Base-by-base conservation (phyloP, 2,113 vertebrate species). In the Scomber japonicus region DNA sequence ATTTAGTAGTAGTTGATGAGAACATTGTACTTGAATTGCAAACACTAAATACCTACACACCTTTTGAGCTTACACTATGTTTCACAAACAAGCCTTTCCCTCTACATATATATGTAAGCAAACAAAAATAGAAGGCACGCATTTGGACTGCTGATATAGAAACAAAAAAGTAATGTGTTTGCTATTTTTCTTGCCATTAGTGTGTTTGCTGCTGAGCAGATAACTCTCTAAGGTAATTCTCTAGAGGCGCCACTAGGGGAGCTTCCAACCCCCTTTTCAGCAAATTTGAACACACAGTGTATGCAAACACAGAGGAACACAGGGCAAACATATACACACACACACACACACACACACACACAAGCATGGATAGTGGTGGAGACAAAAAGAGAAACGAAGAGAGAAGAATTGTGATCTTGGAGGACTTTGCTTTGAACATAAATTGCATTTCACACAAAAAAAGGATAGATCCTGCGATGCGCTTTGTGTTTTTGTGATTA, bases 211-310 rank as follows among this genome's bases (percentile, higher is more conserved):
- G 87, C 83, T 81, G 83, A 86, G 88, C 89, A 84, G 69, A 83
- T 40, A 64, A 68, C 71, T 89, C 87, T 93, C 91, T 19, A 9
- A 88, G 82, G 93, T 83, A 88, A 92, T 90, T 92, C 91, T 86
- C 88, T 72, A 63, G 91, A 92, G 91, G 65, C 68, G 74, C 94
- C 95, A 94, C 94, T 93, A 94, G 95, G 91, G 95, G 95, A 92
- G 89, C 91, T 92, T 91, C 87, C 83, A 83, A 80, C 87, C 88
- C 85, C 85, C 80, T 89, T 90, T 92, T 80, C 65, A 85, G 80
- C 60, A 86, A 91, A 90, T 71, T 64, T 79, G 59, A 78, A 72
- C 63, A 81, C 59, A 72, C 64, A 78, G 8, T 75, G 62, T 30
- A 69, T 63, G 49, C 72, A 87, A 76, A 89, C 69, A 66, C 13